These are phyloP conservation scores for Tachina grossa DNA, from an alignment of 2,888 invertebrate species.

Conservation along the genomic window DNA sequence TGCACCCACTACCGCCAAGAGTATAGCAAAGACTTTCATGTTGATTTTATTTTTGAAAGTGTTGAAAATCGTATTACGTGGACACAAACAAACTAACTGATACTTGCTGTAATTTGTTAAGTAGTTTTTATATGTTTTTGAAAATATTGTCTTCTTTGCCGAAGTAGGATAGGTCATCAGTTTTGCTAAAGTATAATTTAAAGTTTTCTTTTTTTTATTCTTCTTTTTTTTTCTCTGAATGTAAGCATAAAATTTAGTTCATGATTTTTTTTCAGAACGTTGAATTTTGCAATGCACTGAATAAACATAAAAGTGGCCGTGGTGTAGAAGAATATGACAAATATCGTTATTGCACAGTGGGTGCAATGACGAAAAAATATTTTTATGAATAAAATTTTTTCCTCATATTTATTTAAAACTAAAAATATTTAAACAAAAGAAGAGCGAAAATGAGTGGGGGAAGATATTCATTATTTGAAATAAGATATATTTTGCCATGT, in stretches of 20 bases:
- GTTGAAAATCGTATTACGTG: neutral
- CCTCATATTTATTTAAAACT: too few relatives aligned
- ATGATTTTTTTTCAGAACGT: neutral
- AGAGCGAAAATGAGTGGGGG: too few relatives aligned
- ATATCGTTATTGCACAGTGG: neutral
- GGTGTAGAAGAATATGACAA: neutral
- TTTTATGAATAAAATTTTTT: too few relatives aligned
- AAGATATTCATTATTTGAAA: too few relatives aligned
- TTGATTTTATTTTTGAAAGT: neutral
- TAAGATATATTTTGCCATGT: too few relatives aligned
- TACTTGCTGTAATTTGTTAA: neutral
- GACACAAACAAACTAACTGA: conserved; percentile 41
- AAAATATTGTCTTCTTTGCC: neutral
- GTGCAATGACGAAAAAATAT: neutral
- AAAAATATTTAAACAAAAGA: too few relatives aligned
- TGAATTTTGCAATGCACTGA: neutral
- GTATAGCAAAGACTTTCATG: conserved; percentile 38
- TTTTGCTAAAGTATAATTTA: neutral
- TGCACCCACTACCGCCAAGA: conserved; percentile 7
- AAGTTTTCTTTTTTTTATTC: neutral
- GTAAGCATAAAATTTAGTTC: conserved; percentile 6
- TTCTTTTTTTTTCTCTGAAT: neutral
- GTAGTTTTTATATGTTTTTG: conserved; percentile 14
- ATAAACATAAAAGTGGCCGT: neutral
- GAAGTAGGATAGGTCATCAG: conserved; percentile 12